Percentiles rank a stretch among this genome's conserved stretches.
Evolutionary conservation across 2,888 invertebrate species (phyloP).

Genomic region (Drosophila prostipennis): DNA sequence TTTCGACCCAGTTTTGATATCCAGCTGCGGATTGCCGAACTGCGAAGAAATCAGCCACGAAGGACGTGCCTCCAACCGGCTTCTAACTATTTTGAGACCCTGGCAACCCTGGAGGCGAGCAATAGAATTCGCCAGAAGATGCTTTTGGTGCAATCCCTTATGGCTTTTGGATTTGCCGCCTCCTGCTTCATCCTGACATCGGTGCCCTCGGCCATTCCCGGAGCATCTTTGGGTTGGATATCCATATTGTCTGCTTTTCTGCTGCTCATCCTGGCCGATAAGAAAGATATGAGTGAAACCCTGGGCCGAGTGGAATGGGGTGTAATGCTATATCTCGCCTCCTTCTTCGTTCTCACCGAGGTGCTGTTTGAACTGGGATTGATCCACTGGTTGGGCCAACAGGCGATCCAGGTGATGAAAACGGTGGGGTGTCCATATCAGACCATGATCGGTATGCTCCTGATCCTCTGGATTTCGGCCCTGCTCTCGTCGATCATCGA

Average conservation of each 20-base stretch:
- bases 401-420: accelerated
- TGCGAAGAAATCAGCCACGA: background rate
- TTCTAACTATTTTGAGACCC: background rate
- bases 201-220: background rate
- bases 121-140: background rate
- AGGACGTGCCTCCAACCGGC: background rate
- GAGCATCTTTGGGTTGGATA: conserved; percentile 8
- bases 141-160: background rate
- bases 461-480: conserved; percentile 1
- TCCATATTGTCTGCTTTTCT: conserved; percentile 16
- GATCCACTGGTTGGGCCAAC: background rate
- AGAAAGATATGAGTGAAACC: background rate
- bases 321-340: background rate
- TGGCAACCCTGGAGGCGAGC: conserved; percentile 7
- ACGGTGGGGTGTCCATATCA: background rate
- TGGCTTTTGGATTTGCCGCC: background rate
- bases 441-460: background rate
- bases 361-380: conserved; percentile 3
- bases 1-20: background rate
- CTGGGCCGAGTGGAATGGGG: conserved; percentile 2
- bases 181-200: background rate
- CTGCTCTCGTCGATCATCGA: conserved; percentile 2
- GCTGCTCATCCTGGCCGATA: conserved; percentile 12
- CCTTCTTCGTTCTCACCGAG: conserved; percentile 13
- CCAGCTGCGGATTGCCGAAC: background rate